phyloP scores from a whole-genome alignment of 1,140 invertebrate genomes.

The Forficula auricularia region DNA sequence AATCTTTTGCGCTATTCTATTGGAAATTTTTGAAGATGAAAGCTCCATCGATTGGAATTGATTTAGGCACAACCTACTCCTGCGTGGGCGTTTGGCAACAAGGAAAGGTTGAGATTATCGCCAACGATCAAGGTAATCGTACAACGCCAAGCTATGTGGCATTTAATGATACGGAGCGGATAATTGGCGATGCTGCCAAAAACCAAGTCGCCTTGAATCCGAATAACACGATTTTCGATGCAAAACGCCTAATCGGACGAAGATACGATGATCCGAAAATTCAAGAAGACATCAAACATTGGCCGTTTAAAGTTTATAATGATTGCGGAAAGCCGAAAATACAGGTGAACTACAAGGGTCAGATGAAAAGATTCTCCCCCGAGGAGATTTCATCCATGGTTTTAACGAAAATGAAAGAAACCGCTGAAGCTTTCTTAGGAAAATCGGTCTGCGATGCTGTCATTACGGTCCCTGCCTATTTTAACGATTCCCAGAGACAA shows the following conservation, averaged over 20 bases:
- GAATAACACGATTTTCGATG: conserved; percentile 52
- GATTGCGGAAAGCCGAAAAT: conserved; percentile 49
- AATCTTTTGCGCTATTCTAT: too few species aligned
- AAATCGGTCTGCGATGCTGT: conserved; percentile 26
- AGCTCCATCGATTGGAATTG: conserved; percentile 48
- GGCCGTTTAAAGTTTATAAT: conserved; percentile 52
- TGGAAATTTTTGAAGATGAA: too few species aligned
- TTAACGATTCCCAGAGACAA: conserved; percentile 34
- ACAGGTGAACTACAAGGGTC: conserved; percentile 38
- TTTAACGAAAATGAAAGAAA: conserved; percentile 29
- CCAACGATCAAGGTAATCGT: conserved; percentile 80
- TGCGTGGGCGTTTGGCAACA: conserved; percentile 65
- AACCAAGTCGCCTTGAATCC: conserved; percentile 56
- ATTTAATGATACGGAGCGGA: conserved; percentile 70
- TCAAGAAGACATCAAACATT: conserved; percentile 55
- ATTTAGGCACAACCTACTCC: conserved; percentile 62
- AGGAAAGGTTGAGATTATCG: conserved; percentile 79
- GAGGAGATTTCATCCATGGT: conserved; percentile 37
- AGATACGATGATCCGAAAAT: conserved; percentile 50
- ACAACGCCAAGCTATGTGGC: conserved; percentile 82
- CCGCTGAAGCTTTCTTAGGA: conserved; percentile 24
- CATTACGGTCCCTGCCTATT: conserved; percentile 33
- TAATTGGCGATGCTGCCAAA: conserved; percentile 71
- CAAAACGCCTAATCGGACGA: conserved; percentile 43
- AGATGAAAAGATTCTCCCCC: conserved; percentile 29